phyloP scores from a whole-genome alignment of 2,888 invertebrate species.

The Linnaemya tessellans region DNA sequence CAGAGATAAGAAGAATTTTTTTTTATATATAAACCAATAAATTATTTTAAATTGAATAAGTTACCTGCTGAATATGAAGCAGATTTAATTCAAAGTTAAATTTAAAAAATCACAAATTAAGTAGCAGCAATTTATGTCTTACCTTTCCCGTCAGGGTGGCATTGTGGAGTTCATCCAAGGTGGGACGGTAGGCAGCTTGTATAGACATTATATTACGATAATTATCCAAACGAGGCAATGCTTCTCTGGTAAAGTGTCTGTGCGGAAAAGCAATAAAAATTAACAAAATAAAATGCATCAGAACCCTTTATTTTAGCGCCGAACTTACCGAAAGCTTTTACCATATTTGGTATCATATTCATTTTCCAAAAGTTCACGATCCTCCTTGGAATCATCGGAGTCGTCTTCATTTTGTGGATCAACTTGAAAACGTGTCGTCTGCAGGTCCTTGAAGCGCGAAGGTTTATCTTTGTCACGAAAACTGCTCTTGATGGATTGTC shows the following conservation, averaged over 20 bases:
- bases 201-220: slow-evolving; percentile 95
- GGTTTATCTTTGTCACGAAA: slow-evolving; percentile 87
- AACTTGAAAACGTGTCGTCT: slow-evolving; percentile 87
- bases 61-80: too few species aligned
- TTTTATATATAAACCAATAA: too few species aligned
- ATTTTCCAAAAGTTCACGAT: slow-evolving; percentile 84
- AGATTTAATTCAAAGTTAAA: too few species aligned
- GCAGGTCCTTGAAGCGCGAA: slow-evolving; percentile 85
- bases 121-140: slow-evolving; percentile 76
- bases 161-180: slow-evolving; percentile 94
- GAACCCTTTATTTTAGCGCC: background rate
- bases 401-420: slow-evolving; percentile 81
- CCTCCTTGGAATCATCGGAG: slow-evolving; percentile 84
- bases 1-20: too few species aligned
- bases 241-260: slow-evolving; percentile 93
- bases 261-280: background rate
- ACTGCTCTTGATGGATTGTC: slow-evolving; percentile 85
- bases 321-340: slow-evolving; percentile 89
- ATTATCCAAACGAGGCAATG: slow-evolving; percentile 93
- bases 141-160: slow-evolving; percentile 92
- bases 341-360: slow-evolving; percentile 88
- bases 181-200: slow-evolving; percentile 93
- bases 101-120: too few species aligned
- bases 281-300: background rate
- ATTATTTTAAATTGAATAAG: too few species aligned